Evolutionary conservation across 1,140 invertebrate species (phyloP).

Genomic region (Neotoxoptera formosana): DNA sequence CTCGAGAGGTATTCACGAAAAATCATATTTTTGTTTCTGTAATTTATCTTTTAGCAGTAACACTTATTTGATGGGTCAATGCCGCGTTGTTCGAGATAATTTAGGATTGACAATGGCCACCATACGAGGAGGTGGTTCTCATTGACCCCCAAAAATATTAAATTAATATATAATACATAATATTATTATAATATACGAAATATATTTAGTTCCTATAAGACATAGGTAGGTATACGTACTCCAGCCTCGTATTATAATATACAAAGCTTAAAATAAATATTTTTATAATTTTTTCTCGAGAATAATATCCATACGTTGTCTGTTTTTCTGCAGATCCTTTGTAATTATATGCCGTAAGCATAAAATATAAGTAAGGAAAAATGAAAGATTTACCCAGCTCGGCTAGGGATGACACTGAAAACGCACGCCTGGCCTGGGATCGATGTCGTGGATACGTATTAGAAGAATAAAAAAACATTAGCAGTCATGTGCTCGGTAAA

Average conservation of each 20-base stretch:
- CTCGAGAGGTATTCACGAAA: not conserved
- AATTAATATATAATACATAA: not conserved
- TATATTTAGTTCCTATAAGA: too few species aligned
- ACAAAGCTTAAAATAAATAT: too few species aligned
- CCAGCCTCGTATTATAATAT: too few species aligned
- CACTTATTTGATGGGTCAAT: not conserved
- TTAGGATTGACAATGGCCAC: not conserved
- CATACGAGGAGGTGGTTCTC: not conserved
- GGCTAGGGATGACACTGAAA: not conserved
- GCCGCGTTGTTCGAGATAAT: not conserved
- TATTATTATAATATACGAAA: too few species aligned
- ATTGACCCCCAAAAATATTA: not conserved
- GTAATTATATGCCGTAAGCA: not conserved
- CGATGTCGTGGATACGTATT: not conserved
- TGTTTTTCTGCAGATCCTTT: not conserved
- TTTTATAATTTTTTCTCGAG: not conserved
- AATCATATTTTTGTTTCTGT: not conserved
- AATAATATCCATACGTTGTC: not conserved
- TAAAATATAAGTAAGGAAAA: not conserved
- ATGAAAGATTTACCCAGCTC: not conserved
- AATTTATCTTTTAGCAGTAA: not conserved
- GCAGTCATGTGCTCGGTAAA: not conserved
- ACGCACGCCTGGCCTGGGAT: not conserved
- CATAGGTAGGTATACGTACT: too few species aligned
- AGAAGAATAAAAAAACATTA: not conserved